A percentile compares a stretch with the other conserved stretches of the same genome.
Conservation (phyloP, 2,888 invertebrate species). For the Notodonta dromedarius region DNA sequence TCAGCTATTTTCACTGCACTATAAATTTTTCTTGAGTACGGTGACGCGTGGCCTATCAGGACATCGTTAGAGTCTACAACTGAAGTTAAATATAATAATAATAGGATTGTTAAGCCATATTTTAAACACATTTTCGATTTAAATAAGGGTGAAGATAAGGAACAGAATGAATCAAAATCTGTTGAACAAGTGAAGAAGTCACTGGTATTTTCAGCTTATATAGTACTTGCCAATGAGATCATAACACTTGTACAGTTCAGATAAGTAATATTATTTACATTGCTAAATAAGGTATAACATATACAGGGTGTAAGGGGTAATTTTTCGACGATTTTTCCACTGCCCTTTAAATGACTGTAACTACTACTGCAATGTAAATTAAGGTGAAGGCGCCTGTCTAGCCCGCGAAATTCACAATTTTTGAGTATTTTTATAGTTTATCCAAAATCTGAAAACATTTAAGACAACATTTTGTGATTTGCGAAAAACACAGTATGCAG, state of each 20-base stretch:
- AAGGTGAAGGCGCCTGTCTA: too few relatives aligned
- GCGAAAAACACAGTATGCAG: too few relatives aligned
- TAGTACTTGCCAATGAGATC: neutral
- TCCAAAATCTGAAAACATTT: too few relatives aligned
- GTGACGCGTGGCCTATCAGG: slow-evolving; percentile 27
- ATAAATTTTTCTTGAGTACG: slow-evolving; percentile 59
- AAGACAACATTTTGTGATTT: too few relatives aligned
- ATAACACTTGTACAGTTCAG: slow-evolving; percentile 1
- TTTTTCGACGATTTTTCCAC: too few relatives aligned
- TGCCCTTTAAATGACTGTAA: too few relatives aligned
- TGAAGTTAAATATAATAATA: slow-evolving; percentile 8
- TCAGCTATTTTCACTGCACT: slow-evolving; percentile 63
- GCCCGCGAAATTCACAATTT: too few relatives aligned
- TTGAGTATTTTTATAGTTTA: too few relatives aligned
- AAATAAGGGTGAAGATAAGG: neutral
- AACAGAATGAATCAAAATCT: slow-evolving; percentile 2
- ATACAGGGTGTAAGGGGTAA: neutral
- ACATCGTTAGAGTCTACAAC: slow-evolving; percentile 33
- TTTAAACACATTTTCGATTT: slow-evolving; percentile 14
- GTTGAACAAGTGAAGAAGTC: slow-evolving; percentile 17
- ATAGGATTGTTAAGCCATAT: slow-evolving; percentile 1
- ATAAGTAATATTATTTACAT: neutral
- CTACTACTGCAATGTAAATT: too few relatives aligned
- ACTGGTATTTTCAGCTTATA: slow-evolving; percentile 1
- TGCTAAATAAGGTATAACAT: neutral